Evolutionary conservation across 2,888 invertebrate genomes (phyloP), one percentile per base, ranked within the genome.

Genomic region (Rhagonycha fulva): DNA sequence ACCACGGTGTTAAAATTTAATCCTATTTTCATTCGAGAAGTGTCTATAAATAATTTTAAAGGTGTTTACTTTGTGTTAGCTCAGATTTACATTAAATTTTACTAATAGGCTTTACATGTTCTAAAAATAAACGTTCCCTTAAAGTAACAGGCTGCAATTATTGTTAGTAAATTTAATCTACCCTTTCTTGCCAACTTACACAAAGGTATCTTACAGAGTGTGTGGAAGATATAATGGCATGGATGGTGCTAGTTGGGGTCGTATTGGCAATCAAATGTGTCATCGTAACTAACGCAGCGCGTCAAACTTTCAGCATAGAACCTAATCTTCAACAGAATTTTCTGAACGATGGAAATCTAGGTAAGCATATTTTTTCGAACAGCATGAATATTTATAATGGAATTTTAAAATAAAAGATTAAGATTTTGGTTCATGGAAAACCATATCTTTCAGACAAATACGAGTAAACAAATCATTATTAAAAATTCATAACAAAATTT

Each of bases 251-350:
- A 62, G 76, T 82, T 68, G 76, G 78, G 63, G 76, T 82, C 70
- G 78, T 83, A 69, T 78, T 80, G 68, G 79, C 80, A 68, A 73
- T 84, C 74, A 79, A 82, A 80, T 83, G 79, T 77, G 77, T 82
- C 62, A 76, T 80, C 30, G 67, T 79, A 62, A 72, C 78, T 32
- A 71, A 77, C 11, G 79, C 78, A 30, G 66, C 77, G 14, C 77
- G 67, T 23, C 75, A 75, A 62, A 76, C 71, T 24, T 70, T 76
- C 71, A 77, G 76, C 63, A 68, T 76, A 67, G 73, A 77, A 14
- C 77, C 78, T 19, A 75, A 75, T 70, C 68, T 78, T 61, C 72
- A 77, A 28, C 80, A 79, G 62, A 79, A 74, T 67, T 26, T 72
- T 28, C 61, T 76, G 30, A 77, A 76, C 68, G 62, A 71, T 14